Evolutionary conservation across 2,888 invertebrate species (phyloP).

Genomic region (Drosophila formosana): DNA sequence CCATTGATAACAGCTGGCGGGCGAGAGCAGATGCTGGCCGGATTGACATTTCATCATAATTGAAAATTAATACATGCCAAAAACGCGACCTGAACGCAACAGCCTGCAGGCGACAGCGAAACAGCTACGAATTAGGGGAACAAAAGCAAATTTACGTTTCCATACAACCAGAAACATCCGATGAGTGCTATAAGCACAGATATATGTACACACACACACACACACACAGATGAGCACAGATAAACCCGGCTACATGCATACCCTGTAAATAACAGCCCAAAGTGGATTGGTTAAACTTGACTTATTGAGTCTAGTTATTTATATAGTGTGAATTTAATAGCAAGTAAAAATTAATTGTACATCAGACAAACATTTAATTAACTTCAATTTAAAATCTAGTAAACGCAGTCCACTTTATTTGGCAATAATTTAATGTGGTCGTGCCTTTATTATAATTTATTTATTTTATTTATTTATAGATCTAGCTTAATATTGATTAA

Average conservation of each 20-base stretch:
- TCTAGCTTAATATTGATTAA: too few species aligned
- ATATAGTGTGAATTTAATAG: too few species aligned
- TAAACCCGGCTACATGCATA: neutral
- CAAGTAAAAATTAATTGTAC: too few species aligned
- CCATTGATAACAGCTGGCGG: constrained; percentile 46
- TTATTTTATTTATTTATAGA: too few species aligned
- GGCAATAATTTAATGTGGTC: too few species aligned
- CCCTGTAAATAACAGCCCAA: constrained; percentile 4
- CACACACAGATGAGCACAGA: neutral
- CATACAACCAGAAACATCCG: constrained; percentile 17
- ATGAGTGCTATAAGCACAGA: constrained; percentile 1
- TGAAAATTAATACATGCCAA: constrained; percentile 65
- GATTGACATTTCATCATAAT: constrained; percentile 55
- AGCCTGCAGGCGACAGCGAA: constrained; percentile 31
- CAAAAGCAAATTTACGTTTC: constrained; percentile 16
- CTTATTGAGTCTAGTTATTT: too few species aligned
- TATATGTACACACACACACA: neutral
- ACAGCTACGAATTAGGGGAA: constrained; percentile 16
- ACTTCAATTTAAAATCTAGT: too few species aligned
- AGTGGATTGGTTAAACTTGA: too few species aligned
- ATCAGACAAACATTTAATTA: too few species aligned
- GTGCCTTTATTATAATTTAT: too few species aligned
- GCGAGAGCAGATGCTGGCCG: neutral
- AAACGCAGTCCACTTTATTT: too few species aligned
- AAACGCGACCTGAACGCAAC: constrained; percentile 31